Evolutionary conservation across 2,113 vertebrate species (phyloP).

Genomic region (Microcebus tavaratra): DNA sequence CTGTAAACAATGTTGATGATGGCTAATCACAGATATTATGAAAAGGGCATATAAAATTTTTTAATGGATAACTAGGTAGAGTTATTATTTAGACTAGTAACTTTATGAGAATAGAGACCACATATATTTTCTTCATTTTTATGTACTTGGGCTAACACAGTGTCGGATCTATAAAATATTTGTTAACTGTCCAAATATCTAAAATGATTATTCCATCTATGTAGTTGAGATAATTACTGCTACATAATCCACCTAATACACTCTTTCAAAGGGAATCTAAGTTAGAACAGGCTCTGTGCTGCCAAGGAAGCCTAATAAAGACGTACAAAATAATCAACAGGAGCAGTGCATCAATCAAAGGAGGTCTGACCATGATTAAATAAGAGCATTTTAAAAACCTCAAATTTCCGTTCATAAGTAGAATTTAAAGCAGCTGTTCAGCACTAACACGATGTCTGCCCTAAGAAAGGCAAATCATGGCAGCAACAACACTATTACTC

Average conservation of each 20-base stretch:
- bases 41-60: background rate
- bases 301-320: constrained; percentile 60
- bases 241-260: background rate
- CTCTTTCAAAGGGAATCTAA: constrained; percentile 42
- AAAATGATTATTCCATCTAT: constrained; percentile 21
- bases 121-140: background rate
- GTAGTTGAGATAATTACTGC: background rate
- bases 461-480: constrained; percentile 56
- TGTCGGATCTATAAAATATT: background rate
- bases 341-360: constrained; percentile 67
- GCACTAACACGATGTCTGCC: constrained; percentile 50
- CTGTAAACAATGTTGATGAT: background rate
- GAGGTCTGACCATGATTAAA: constrained; percentile 73
- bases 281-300: constrained; percentile 16
- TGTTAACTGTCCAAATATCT: background rate
- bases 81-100: background rate
- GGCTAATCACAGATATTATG: background rate
- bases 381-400: constrained; percentile 71
- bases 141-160: background rate
- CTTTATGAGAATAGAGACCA: background rate
- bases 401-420: constrained; percentile 77
- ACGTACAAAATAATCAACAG: constrained; percentile 63
- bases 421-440: constrained; percentile 79
- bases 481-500: constrained; percentile 52
- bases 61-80: background rate